Percentiles rank a stretch among this genome's conserved stretches.
phyloP scores from a whole-genome alignment of 2,888 invertebrate species.

The Spodoptera exigua region DNA sequence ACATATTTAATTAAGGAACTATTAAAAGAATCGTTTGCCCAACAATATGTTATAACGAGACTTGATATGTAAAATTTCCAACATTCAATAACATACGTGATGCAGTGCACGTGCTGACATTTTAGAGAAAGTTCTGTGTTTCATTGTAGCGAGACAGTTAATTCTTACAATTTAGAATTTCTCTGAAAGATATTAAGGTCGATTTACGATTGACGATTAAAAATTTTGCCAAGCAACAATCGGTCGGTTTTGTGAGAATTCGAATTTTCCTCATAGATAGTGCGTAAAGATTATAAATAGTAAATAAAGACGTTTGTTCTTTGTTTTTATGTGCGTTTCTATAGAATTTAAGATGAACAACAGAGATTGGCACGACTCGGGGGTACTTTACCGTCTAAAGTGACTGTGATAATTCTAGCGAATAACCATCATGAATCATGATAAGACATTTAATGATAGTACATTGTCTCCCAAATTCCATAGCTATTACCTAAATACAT shows the following conservation, averaged over 20 bases:
- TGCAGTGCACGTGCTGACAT: too few relatives aligned
- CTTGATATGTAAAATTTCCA: too few relatives aligned
- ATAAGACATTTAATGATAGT: slow-evolving; percentile 45
- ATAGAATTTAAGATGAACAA: slow-evolving; percentile 23
- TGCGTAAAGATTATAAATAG: slow-evolving; percentile 34
- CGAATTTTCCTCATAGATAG: slow-evolving; percentile 33
- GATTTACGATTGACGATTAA: too few relatives aligned
- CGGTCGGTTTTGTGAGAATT: not conserved
- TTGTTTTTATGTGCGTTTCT: slow-evolving; percentile 2
- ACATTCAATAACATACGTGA: too few relatives aligned
- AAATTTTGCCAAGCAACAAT: too few relatives aligned
- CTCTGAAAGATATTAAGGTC: too few relatives aligned
- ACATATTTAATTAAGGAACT: not conserved
- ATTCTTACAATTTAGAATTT: too few relatives aligned
- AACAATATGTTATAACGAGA: too few relatives aligned
- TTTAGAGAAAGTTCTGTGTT: too few relatives aligned
- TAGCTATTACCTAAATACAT: slow-evolving; percentile 28
- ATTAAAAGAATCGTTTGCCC: too few relatives aligned
- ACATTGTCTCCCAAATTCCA: slow-evolving; percentile 53
- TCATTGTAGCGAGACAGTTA: too few relatives aligned
- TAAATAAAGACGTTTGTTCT: slow-evolving; percentile 17
- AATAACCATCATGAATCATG: slow-evolving; percentile 57
- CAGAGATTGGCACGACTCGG: slow-evolving; percentile 11
- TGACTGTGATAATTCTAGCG: slow-evolving; percentile 40
- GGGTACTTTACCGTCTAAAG: slow-evolving; percentile 24